These are phyloP conservation scores for Sminthurides aquaticus DNA, from an alignment of 2,888 invertebrate species.

Conservation along the genomic window DNA sequence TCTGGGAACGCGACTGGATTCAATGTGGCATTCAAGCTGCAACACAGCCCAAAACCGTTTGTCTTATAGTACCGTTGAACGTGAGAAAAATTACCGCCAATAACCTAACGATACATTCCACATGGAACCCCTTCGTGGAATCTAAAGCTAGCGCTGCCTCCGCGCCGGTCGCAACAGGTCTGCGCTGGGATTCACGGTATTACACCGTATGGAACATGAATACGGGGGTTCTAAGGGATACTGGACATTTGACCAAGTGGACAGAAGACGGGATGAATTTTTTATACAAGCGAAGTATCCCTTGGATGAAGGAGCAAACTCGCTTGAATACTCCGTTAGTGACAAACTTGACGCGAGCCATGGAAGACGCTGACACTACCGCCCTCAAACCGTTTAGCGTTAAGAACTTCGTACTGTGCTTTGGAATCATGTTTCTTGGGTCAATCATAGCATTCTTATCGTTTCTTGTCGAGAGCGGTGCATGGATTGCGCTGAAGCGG, in stretches of 20 bases:
- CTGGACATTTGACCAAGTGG: background rate
- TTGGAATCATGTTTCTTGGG: background rate
- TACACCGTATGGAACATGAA: background rate
- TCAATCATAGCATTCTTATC: too few relatives aligned
- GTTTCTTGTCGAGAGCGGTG: too few relatives aligned
- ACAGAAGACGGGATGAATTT: background rate
- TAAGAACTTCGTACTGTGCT: background rate
- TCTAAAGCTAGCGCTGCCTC: background rate
- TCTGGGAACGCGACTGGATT: background rate
- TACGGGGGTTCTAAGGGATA: background rate
- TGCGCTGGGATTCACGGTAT: background rate
- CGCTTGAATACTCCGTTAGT: background rate
- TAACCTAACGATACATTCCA: background rate
- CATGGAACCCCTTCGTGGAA: background rate
- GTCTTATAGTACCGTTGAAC: background rate
- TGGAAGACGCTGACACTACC: background rate
- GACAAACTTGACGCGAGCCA: background rate
- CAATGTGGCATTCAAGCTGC: background rate
- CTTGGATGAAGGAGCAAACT: background rate
- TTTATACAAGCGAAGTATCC: background rate
- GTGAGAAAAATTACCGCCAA: background rate
- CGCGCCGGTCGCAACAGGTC: background rate
- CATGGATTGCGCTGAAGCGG: too few relatives aligned
- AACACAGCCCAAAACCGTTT: too few relatives aligned
- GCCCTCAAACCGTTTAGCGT: background rate